Base-by-base conservation (phyloP, 2,797 vertebrate genomes). In the Dicrostonyx torquatus region DNA sequence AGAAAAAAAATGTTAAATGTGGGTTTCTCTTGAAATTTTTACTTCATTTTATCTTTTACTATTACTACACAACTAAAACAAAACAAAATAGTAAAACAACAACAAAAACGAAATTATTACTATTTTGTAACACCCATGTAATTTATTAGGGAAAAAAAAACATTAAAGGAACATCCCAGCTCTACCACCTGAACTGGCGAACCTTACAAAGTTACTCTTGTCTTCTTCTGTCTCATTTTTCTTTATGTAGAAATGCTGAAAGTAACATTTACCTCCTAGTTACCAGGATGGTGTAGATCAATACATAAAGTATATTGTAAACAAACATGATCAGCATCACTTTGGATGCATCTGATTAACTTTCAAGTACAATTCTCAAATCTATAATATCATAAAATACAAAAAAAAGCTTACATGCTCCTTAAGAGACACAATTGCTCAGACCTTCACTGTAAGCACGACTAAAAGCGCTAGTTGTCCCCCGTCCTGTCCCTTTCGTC, bases 301-400 rank as follows among this genome's bases (percentile, higher is more conserved):
- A 94, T 90, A 66, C 73, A 90, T 64, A 76, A 48, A 92, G 18
- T 50, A 90, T 17, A 48, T 89, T 24, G 34, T 68, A 40, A 90
- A 62, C 29, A 95, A 68, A 48, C 37, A 55, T 20, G n/a, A 55
- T 64, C 48, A 66, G 66, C 4, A 66, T 68, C 34, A 87, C 20
- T 87, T 80, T 78, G 83, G 77, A 55, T 78, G 77, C 17, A 48
- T 64, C 79, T 87, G 85, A 89, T 26, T 78, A 82, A 37, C 50
- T 80, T 95, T 90, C 80, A 96, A 91, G 73, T 9, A 34, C 22
- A 72, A 53, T 90, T 90, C 66, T 76, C 50, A 93, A 91, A 83
- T 64, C 31, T 43, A 64, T 34, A n/a, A 48, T 45, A 15, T 87
- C 43, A 86, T 72, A 73, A 90, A 87, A 90, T 53, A 84, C 12